Percentiles rank a stretch among this genome's conserved stretches.
These are phyloP conservation scores for Archips crataeganus DNA, from an alignment of 2,888 invertebrate genomes.

Conservation along the genomic window DNA sequence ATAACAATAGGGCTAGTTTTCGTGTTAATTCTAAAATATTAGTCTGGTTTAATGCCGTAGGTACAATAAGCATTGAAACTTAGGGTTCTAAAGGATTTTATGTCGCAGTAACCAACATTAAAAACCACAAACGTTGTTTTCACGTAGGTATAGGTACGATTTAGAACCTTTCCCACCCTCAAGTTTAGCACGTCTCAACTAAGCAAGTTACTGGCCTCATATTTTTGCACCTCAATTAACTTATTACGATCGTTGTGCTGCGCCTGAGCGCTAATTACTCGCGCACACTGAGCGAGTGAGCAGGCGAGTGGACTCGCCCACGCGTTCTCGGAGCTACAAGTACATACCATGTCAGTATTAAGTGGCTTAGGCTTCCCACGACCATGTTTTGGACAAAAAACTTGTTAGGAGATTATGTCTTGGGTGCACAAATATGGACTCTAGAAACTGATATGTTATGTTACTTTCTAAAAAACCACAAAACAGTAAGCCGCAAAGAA, in stretches of 20 bases:
- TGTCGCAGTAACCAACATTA: no score
- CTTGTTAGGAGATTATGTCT: not conserved
- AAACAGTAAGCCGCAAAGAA: no score
- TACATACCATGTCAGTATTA: slow-evolving; percentile 20
- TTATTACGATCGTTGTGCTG: slow-evolving; percentile 70
- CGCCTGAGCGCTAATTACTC: slow-evolving; percentile 60
- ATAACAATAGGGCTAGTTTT: no score
- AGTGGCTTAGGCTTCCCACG: slow-evolving; percentile 14
- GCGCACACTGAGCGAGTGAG: slow-evolving; percentile 42
- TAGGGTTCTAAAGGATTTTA: no score
- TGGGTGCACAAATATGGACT: not conserved
- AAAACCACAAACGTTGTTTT: no score
- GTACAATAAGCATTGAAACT: no score
- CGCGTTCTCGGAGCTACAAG: slow-evolving; percentile 32
- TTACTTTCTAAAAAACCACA: no score
- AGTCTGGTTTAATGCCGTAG: no score
- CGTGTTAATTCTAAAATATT: no score
- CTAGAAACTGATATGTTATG: no score
- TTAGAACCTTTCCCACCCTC: slow-evolving; percentile 43
- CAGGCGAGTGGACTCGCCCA: slow-evolving; percentile 43
- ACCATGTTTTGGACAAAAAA: slow-evolving; percentile 6
- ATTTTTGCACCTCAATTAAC: slow-evolving; percentile 84
- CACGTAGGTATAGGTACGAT: not conserved
- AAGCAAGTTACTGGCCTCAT: slow-evolving; percentile 59
- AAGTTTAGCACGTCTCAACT: slow-evolving; percentile 64